Evolutionary conservation across 2,888 invertebrate genomes (phyloP), one percentile per base, ranked within the genome.

Genomic region (Tetramorium bicarinatum): DNA sequence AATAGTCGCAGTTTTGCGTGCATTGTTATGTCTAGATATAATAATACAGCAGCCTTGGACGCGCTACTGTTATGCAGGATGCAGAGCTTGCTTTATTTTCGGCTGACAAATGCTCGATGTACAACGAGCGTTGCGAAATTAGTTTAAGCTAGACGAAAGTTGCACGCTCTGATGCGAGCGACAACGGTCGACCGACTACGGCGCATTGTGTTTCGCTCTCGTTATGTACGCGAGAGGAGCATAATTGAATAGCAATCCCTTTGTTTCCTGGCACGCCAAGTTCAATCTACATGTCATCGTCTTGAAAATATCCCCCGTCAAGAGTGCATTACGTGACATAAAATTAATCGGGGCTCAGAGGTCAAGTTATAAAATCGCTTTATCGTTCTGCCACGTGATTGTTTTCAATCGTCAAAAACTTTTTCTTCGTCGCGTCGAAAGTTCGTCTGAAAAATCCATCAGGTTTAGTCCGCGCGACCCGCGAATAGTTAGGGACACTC

Each of bases 131-230:
- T 59, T 59, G 47, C 74, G 25, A 80, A 80, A 80, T 64, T 80
- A 72, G 59, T 74, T 80, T 74, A 59, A 79, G 34, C 74, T 59
- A 80, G 74, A 79, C 59, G 47, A 80, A 80, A 80, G 74, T 80
- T 74, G 38, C 34, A 71, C 56, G 77, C 72, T 56, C 41, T 54
- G 41, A 69, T 18, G 72, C 54, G 44, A 71, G 18, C 56, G 74
- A 79, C 79, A 21, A 72, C 44, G 56, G 29, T 47, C 67, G 74
- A 74, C 62, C 44, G 47, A 47, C 47, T 38, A 8, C n/a, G n/a
- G 54, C 44, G 44, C 15, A 56, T 44, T 54, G 29, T 44, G 44
- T 59, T 59, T 74, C 18, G 21, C 18, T 72, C 34, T 44, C 56
- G 21, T 59, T 71, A 21, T n/a, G n/a, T 21, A 47, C 3, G 21